phyloP scores from a whole-genome alignment of 2,113 vertebrate genomes.

The Pseudorhombus dupliciocellatus region DNA sequence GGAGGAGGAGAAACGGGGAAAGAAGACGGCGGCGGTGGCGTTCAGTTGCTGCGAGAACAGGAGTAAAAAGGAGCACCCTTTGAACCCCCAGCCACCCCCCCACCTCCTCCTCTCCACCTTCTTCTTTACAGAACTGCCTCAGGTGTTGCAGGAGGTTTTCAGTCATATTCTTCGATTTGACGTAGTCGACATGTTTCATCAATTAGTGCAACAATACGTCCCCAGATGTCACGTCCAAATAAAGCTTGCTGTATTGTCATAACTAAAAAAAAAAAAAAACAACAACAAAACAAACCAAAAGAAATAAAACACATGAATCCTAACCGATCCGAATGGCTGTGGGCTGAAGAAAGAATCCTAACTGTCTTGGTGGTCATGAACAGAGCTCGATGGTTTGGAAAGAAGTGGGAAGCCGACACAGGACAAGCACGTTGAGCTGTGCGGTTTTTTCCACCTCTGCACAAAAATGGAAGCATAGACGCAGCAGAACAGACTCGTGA shows the following conservation, averaged over 20 bases:
- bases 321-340: slow-evolving; percentile 74
- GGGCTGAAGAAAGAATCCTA: slow-evolving; percentile 81
- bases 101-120: slow-evolving; percentile 30
- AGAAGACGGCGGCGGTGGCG: not conserved
- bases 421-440: not conserved
- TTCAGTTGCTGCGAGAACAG: not conserved
- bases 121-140: slow-evolving; percentile 63
- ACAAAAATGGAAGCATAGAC: slow-evolving; percentile 76
- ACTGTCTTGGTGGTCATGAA: slow-evolving; percentile 78
- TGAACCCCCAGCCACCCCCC: not conserved
- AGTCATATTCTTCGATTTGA: slow-evolving; percentile 61
- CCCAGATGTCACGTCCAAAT: slow-evolving; percentile 85
- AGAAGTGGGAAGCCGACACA: slow-evolving; percentile 63
- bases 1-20: not conserved
- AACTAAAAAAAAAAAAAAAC: slow-evolving; percentile 51
- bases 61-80: not conserved
- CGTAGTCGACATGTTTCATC: slow-evolving; percentile 51
- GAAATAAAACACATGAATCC: slow-evolving; percentile 38
- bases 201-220: slow-evolving; percentile 78
- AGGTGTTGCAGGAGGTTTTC: slow-evolving; percentile 75
- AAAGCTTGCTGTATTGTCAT: slow-evolving; percentile 85
- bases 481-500: slow-evolving; percentile 58
- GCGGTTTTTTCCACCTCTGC: slow-evolving; percentile 51
- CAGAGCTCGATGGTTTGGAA: slow-evolving; percentile 82
- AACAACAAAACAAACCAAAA: slow-evolving; percentile 47